Conservation (phyloP, 1,140 invertebrate genomes). For the Drosophila willistoni region DNA sequence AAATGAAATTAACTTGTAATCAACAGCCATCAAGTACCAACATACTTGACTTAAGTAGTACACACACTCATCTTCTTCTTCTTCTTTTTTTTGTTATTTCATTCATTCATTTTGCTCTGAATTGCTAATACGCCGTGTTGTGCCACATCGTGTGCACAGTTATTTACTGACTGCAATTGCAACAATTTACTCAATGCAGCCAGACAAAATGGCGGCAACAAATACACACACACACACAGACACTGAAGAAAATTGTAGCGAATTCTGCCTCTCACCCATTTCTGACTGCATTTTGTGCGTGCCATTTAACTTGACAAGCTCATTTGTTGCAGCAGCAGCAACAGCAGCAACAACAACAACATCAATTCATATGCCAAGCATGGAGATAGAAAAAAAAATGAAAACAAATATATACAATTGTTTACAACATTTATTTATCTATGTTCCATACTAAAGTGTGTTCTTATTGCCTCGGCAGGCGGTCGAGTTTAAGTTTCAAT, state of each 20-base stretch:
- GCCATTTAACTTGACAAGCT: constrained; percentile 75
- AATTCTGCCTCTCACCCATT: constrained; percentile 35
- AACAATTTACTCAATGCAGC: constrained; percentile 61
- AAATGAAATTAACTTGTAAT: neutral
- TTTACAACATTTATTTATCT: constrained; percentile 74
- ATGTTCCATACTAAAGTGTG: constrained; percentile 40
- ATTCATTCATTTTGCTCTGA: constrained; percentile 14
- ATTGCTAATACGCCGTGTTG: constrained; percentile 76
- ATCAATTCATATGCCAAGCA: constrained; percentile 57
- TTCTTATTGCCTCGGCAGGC: constrained; percentile 39
- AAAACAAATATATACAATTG: constrained; percentile 67
- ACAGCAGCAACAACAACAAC: constrained; percentile 21
- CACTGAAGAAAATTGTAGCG: neutral
- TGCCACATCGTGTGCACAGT: constrained; percentile 52
- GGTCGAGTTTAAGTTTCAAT: constrained; percentile 16
- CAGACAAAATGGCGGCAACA: constrained; percentile 76
- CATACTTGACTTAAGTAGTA: neutral
- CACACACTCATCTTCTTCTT: neutral
- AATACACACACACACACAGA: constrained; percentile 26
- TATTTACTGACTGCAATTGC: constrained; percentile 67
- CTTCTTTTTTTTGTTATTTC: neutral
- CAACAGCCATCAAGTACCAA: neutral
- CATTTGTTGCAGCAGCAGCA: constrained; percentile 62
- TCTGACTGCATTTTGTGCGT: constrained; percentile 67
- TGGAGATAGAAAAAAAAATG: constrained; percentile 53